These are phyloP conservation scores for Stigmatopora nigra DNA, from an alignment of 2,113 vertebrate species.

Conservation along the genomic window DNA sequence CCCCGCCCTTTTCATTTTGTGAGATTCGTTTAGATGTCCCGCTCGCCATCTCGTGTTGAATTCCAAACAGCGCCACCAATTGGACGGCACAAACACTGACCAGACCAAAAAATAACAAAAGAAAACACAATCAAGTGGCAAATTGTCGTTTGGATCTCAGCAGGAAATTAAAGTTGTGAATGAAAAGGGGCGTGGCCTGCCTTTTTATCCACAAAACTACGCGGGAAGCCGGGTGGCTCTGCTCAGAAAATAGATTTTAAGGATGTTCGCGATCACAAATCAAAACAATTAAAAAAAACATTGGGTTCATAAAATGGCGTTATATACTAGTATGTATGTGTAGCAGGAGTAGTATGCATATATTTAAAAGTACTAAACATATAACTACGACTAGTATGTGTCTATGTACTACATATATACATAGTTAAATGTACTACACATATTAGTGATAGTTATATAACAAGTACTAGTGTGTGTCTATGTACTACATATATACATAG, in stretches of 20 bases:
- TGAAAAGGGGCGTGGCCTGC: slow-evolving; percentile 45
- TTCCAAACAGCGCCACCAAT: slow-evolving; percentile 32
- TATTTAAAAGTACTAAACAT: too few relatives aligned
- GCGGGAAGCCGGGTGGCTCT: slow-evolving; percentile 63
- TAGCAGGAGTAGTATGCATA: too few relatives aligned
- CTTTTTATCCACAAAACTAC: slow-evolving; percentile 50
- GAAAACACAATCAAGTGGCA: background rate
- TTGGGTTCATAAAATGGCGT: too few relatives aligned
- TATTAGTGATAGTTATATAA: too few relatives aligned
- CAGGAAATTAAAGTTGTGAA: slow-evolving; percentile 33
- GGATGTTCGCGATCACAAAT: background rate
- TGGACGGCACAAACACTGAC: background rate
- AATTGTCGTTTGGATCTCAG: slow-evolving; percentile 16
- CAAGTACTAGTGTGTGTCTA: too few relatives aligned
- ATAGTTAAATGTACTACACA: too few relatives aligned
- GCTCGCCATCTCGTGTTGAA: slow-evolving; percentile 57
- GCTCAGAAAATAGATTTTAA: slow-evolving; percentile 8
- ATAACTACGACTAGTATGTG: too few relatives aligned
- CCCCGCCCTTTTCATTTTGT: slow-evolving; percentile 33
- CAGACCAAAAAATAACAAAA: background rate
- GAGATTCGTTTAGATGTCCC: slow-evolving; percentile 47
- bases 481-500: too few relatives aligned
- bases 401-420: too few relatives aligned
- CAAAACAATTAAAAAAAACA: too few relatives aligned
- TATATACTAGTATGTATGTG: too few relatives aligned